Percentiles rank a stretch among this genome's conserved stretches.
These are phyloP conservation scores for Microtus pennsylvanicus DNA, from an alignment of 2,113 vertebrate species.

Conservation along the genomic window DNA sequence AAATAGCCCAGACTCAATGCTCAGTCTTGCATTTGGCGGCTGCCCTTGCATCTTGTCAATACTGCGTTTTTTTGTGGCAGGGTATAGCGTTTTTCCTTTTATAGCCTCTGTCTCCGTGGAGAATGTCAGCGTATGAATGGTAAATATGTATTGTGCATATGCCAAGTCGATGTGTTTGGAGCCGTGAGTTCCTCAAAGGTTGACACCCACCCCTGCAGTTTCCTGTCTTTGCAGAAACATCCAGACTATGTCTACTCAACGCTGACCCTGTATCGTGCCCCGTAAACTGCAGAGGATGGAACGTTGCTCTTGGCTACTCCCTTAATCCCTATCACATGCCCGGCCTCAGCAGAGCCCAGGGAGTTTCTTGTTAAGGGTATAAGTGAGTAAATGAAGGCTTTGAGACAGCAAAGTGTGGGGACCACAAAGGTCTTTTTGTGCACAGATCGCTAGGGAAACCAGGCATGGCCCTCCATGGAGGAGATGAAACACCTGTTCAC, in stretches of 20 bases:
- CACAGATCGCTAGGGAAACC: neutral
- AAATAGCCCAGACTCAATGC: slow-evolving; percentile 66
- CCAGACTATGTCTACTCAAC: neutral
- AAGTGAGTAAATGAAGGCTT: neutral
- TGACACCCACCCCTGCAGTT: neutral
- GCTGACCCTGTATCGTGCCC: neutral
- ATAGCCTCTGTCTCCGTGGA: slow-evolving; percentile 7
- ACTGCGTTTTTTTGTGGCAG: neutral
- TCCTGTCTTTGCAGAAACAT: neutral
- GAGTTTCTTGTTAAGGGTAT: neutral
- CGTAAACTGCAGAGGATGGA: neutral
- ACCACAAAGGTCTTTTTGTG: neutral
- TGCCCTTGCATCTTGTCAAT: neutral
- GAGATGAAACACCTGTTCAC: neutral
- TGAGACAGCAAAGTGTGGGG: neutral
- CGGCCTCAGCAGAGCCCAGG: neutral
- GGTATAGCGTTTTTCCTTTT: neutral
- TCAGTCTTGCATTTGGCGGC: neutral
- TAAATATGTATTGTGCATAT: neutral
- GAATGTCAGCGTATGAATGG: slow-evolving; percentile 10
- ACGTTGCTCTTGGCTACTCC: neutral
- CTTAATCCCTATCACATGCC: neutral
- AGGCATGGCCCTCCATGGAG: neutral
- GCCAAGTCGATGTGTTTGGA: neutral
- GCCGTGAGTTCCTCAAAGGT: slow-evolving; percentile 2